Percentiles rank a stretch among this genome's conserved stretches.
phyloP scores from a whole-genome alignment of 2,113 vertebrate species.

The Paracanthobrama guichenoti region DNA sequence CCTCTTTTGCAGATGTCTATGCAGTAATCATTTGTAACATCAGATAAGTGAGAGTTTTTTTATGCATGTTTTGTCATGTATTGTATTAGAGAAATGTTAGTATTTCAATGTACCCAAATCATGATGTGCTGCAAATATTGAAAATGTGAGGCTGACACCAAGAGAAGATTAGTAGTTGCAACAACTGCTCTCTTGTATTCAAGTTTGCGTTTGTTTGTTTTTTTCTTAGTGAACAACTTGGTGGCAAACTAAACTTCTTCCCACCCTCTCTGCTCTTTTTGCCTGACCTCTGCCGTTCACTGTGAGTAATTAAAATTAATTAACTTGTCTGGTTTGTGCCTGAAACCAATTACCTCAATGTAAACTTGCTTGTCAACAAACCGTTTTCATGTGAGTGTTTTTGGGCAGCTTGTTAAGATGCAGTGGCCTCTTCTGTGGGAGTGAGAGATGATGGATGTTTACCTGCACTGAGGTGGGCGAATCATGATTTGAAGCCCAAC shows the following conservation, averaged over 20 bases:
- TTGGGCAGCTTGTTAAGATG: constrained; percentile 59
- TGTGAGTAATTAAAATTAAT: constrained; percentile 76
- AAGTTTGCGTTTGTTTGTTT: constrained; percentile 35
- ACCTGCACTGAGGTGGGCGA: constrained; percentile 58
- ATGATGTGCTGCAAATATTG: background rate
- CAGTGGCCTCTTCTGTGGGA: constrained; percentile 45
- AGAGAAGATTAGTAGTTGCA: background rate
- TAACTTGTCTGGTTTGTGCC: constrained; percentile 68
- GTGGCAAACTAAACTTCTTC: constrained; percentile 39
- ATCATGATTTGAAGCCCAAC: constrained; percentile 66
- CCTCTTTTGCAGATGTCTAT: background rate
- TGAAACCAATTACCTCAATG: constrained; percentile 72
- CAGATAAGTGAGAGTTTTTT: background rate
- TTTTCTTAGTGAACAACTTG: constrained; percentile 49
- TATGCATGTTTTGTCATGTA: background rate
- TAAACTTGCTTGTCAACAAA: constrained; percentile 69
- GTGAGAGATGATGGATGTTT: constrained; percentile 70
- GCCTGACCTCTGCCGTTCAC: constrained; percentile 58
- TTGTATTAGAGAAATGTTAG: background rate
- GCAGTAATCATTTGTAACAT: too few relatives aligned
- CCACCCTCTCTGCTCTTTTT: constrained; percentile 49
- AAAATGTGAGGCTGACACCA: background rate
- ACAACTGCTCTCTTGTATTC: constrained; percentile 2
- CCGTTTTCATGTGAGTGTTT: constrained; percentile 59
- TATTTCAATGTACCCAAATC: background rate